Base-by-base conservation (phyloP, 2,113 vertebrate species). In the Stigmatopora nigra region DNA sequence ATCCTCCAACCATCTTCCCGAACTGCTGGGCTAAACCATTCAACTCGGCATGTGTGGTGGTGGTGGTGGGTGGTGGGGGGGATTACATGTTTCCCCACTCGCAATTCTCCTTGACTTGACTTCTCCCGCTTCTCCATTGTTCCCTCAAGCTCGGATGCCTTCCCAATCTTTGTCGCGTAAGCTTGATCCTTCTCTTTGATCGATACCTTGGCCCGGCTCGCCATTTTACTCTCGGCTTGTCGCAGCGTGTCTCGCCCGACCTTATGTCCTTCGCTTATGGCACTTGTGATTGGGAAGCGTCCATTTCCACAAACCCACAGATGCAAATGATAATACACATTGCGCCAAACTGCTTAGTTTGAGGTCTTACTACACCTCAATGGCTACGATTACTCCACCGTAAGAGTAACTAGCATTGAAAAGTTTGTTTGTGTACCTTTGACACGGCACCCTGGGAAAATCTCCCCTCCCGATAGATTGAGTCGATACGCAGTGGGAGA, bases 401-500 rank as follows among this genome's bases (percentile, higher is more conserved):
- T 65, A 62, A 72, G 64, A 8, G 19, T 41, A 56, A 51, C 69
- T 65, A 68, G 61, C 64, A 58, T 25, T 63, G 57, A 47, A 65
- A 67, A 70, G 64, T 59, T 36, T 63, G 46, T n/a, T 58, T 59
- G 65, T 35, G 61, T 68, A 25, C 38, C 38, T 72, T 58, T 17
- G 16, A 71, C 65, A 64, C 58, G 11, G 67, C 52, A 11, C 59
- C 77, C 69, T 64, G 61, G 65, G 65, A 68, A 67, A 61, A 64
- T 20, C 60, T 52, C 51, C 9, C 67, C 62, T 64, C 67, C 78
- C 22, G 10, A 73, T 68, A 59, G 69, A 67, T 14, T 5, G 63
- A 77, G 80, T 86, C 84, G 68, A 84, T 88, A 83, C 80, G 35
- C 80, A 77, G 78, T 68, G 64, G 78, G 83, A 82, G 57, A 85